A percentile compares a stretch with the other conserved stretches of the same genome.
These are phyloP conservation scores for Mareca strepera DNA, from an alignment of 2,797 vertebrate genomes.

Conservation along the genomic window DNA sequence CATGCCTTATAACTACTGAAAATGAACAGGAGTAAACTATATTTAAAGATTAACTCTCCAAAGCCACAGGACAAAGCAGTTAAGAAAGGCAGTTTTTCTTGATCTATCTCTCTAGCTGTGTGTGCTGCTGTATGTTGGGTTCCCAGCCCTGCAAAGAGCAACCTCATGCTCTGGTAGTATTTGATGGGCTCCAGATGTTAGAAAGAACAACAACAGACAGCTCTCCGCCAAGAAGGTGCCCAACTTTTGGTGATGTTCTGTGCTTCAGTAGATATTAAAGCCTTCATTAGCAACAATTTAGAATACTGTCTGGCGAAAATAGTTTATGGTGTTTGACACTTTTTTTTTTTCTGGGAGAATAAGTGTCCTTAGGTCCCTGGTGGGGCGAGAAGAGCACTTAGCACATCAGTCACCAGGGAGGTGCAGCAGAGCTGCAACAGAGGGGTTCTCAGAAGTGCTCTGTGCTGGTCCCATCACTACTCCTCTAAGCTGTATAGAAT, in stretches of 20 bases:
- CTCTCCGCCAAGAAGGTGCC: not conserved
- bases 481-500: not conserved
- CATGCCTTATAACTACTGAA: not conserved
- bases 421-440: not conserved
- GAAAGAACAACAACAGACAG: not conserved
- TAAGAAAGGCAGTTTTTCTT: not conserved
- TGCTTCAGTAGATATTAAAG: not conserved
- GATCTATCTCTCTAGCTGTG: not conserved
- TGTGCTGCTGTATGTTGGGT: accelerated
- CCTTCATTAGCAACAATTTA: not conserved
- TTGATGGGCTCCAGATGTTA: not conserved
- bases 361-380: not conserved
- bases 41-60: not conserved
- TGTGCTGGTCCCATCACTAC: not conserved
- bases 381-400: not conserved
- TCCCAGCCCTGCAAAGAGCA: not conserved
- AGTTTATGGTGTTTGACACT: not conserved
- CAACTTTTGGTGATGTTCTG: not conserved
- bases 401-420: not conserved
- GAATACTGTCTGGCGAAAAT: not conserved
- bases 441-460: not conserved
- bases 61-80: accelerated
- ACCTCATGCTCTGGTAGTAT: not conserved
- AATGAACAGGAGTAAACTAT: not conserved
- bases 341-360: not conserved